A percentile compares a stretch with the other conserved stretches of the same genome.
Evolutionary conservation across 2,113 vertebrate genomes (phyloP).

Genomic region (human (Homo sapiens)): DNA sequence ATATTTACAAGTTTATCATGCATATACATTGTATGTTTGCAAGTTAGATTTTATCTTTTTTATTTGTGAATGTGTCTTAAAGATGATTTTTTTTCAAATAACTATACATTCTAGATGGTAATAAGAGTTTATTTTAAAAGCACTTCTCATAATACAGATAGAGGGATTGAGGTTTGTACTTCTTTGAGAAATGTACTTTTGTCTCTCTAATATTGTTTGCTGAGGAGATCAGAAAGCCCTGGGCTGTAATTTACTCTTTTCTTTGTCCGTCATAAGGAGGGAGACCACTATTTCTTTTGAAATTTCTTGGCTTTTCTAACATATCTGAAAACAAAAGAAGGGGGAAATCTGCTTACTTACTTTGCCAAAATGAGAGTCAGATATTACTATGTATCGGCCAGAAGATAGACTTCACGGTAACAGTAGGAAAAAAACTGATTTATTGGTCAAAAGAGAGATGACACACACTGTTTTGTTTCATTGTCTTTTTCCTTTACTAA

Average conservation of each 20-base stretch:
- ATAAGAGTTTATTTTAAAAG: neutral
- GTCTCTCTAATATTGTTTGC: neutral
- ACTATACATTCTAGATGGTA: neutral
- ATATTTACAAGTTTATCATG: neutral
- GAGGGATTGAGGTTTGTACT: neutral
- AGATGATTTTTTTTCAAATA: neutral
- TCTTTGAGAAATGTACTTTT: neutral
- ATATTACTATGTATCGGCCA: neutral
- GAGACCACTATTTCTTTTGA: neutral
- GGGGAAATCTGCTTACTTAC: neutral
- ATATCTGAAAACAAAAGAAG: neutral
- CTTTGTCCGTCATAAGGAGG: neutral
- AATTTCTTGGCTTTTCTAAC: neutral
- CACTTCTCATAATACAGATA: neutral
- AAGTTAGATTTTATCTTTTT: neutral
- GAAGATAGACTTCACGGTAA: rapidly evolving
- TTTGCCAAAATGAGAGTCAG: neutral
- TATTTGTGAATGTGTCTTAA: neutral
- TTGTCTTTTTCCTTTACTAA: constrained; percentile 22
- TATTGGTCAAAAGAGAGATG: neutral
- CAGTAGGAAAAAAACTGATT: constrained; percentile 5
- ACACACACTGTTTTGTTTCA: neutral
- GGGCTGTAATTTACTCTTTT: neutral
- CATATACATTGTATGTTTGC: neutral
- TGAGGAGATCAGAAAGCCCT: neutral